Evolutionary conservation across 2,888 invertebrate genomes (phyloP).

Genomic region (Taphrorychus bicolor): DNA sequence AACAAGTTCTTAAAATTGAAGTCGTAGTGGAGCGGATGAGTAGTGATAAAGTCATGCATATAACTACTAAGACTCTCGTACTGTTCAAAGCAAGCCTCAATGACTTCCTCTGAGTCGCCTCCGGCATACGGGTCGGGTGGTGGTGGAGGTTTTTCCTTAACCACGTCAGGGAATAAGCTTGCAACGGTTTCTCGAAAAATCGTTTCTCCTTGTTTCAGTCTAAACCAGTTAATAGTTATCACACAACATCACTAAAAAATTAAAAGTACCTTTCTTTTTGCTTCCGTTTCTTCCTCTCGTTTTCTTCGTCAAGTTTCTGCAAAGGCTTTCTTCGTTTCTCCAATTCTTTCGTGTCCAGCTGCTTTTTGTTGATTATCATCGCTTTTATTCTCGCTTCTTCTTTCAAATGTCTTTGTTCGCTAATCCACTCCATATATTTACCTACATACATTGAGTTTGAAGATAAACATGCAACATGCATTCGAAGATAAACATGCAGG

Average conservation of each 20-base stretch:
- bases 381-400: conserved; percentile 69
- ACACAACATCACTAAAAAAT: not conserved
- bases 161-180: conserved; percentile 67
- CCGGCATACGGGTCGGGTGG: conserved; percentile 56
- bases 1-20: conserved; percentile 68
- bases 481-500: no score
- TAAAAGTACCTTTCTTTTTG: conserved; percentile 57
- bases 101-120: conserved; percentile 21
- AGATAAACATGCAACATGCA: no score
- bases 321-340: conserved; percentile 69
- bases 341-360: conserved; percentile 67
- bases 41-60: conserved; percentile 59
- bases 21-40: conserved; percentile 61
- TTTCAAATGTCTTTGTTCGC: conserved; percentile 65
- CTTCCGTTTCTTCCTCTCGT: conserved; percentile 65
- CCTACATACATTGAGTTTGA: no score
- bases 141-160: conserved; percentile 60
- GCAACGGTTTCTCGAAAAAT: conserved; percentile 73
- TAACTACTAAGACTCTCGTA: conserved; percentile 55
- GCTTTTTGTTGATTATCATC: conserved; percentile 69
- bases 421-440: conserved; percentile 53
- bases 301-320: conserved; percentile 66
- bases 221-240: conserved; percentile 20
- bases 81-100: conserved; percentile 57
- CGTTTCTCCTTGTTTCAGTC: conserved; percentile 64